Conservation (phyloP, 2,113 vertebrate species). For the Morone saxatilis region DNA sequence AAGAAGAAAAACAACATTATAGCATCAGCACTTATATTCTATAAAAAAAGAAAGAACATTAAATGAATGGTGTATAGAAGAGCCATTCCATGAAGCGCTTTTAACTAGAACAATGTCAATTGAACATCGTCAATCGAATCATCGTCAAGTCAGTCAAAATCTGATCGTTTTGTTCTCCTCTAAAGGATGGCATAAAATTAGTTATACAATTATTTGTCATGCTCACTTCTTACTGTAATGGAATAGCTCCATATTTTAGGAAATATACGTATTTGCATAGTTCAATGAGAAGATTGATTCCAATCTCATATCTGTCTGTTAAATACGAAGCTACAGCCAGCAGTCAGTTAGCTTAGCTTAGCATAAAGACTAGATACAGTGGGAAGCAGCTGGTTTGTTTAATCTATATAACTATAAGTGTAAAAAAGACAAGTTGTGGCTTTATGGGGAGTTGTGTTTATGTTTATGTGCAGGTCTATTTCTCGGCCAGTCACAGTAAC, state of each 20-base stretch:
- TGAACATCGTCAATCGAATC: too few relatives aligned
- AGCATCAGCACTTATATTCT: conserved; percentile 3
- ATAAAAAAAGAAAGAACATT: not conserved
- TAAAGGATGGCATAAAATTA: not conserved
- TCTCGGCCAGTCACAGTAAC: not conserved
- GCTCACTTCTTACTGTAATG: not conserved
- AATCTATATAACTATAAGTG: not conserved
- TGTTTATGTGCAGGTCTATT: not conserved
- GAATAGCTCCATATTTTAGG: not conserved
- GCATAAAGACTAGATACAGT: not conserved
- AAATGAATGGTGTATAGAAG: not conserved
- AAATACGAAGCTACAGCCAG: not conserved
- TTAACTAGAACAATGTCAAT: not conserved
- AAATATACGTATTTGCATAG: too few relatives aligned
- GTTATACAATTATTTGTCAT: not conserved
- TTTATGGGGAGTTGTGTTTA: not conserved
- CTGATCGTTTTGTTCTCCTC: not conserved
- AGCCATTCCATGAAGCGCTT: not conserved
- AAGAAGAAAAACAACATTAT: conserved; percentile 36
- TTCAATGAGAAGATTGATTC: not conserved
- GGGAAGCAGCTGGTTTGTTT: not conserved
- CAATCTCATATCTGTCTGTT: not conserved
- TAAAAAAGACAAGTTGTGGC: not conserved
- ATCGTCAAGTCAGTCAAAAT: not conserved
- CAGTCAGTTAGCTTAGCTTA: not conserved